Base-by-base conservation (phyloP, 1,140 invertebrate species). In the Ceratosolen solmsi region DNA sequence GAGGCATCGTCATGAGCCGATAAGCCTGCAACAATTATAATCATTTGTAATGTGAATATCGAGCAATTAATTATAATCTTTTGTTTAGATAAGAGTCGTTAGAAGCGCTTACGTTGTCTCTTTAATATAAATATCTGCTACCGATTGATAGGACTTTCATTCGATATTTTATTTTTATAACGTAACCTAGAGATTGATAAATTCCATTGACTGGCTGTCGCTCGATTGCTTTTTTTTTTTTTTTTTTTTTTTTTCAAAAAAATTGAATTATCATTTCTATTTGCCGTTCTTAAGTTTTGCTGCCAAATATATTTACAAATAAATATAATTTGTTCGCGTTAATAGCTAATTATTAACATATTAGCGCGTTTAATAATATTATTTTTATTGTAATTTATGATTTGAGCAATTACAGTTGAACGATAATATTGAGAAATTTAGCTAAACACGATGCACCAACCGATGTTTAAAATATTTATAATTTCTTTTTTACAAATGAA, bases 61-160 rank as follows among this genome's bases (percentile, higher is more conserved):
- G n/a, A 49, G 8, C 41, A 49, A 71, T 71, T 49, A 71, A 71
- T 49, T 71, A 71, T 68, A 38, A 68, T 68, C 30, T 33, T n/a
- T 36, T 2, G 17, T 38, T 68, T 68, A 68, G 63, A 68, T 68
- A 68, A 68, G 36, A 68, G 8, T 17, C 33, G 38, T 68, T 38
- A 0, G 33, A 38, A 38, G 33, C 5, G 17, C 27, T 38, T 63
- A 63, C n/a, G 33, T 38, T n/a, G 33, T 38, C 33, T 38, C 36
- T 68, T n/a, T 68, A 4, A 17, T 54, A 38, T n/a, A 38, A 38
- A 68, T 1, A 38, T 68, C 20, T 7, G 49, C 49, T 71, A 27
- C 27, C 22, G 25, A 30, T 71, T 71, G n/a, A n/a, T n/a, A 25
- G 20, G 13, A 71, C 22, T 71, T 49, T 71, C 27, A 49, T 71